Evolutionary conservation across 1,140 invertebrate genomes (phyloP).

Genomic region (Asbolus verrucosus): DNA sequence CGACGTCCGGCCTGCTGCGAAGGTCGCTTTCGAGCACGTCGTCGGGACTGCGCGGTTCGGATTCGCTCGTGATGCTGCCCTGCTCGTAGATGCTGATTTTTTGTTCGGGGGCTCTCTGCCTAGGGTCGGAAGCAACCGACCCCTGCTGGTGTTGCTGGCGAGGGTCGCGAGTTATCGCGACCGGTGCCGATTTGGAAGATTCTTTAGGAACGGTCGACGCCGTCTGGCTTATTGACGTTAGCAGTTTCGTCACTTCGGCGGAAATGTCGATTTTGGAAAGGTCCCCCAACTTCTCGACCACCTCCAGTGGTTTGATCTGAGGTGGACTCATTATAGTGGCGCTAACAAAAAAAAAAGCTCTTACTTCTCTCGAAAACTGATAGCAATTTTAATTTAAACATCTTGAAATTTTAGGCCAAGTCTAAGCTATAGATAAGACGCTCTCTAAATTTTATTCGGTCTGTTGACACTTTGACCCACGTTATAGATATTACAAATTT

Average conservation of each 20-base stretch:
- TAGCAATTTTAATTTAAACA: no score
- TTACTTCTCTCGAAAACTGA: no score
- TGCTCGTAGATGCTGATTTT: conserved; percentile 63
- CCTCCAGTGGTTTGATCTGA: conserved; percentile 62
- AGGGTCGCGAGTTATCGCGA: conserved; percentile 41
- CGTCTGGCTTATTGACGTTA: conserved; percentile 63
- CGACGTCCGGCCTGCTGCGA: conserved; percentile 79
- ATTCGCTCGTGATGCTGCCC: conserved; percentile 59
- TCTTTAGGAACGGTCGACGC: neutral
- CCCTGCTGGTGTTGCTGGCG: no score
- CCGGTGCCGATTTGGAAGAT: conserved; percentile 35
- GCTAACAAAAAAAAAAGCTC: no score
- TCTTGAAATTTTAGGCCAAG: no score
- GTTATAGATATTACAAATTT: no score
- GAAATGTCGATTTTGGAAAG: conserved; percentile 81
- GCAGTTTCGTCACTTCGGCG: conserved; percentile 76
- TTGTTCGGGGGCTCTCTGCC: conserved; percentile 44
- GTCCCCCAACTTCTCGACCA: conserved; percentile 76
- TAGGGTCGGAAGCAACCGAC: no score
- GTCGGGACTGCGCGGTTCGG: conserved; percentile 67
- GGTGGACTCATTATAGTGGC: conserved; percentile 59
- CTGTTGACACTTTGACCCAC: no score
- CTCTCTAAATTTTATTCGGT: no score
- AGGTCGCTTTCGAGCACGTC: conserved; percentile 65
- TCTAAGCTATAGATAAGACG: no score